Evolutionary conservation across 2,113 vertebrate genomes (phyloP).

Genomic region (Paraplagusia blochii): DNA sequence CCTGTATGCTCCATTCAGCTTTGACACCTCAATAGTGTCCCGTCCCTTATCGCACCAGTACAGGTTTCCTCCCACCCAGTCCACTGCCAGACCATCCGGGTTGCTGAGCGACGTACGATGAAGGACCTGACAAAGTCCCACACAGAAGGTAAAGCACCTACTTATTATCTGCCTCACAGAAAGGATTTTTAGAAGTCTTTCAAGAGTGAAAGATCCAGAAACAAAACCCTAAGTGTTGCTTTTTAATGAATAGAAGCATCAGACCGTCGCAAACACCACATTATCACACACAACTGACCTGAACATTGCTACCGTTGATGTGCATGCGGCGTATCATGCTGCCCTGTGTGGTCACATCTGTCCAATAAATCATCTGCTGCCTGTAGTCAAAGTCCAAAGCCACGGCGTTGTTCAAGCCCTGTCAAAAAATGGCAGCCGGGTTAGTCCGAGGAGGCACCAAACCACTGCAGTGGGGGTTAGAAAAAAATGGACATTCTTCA

Average conservation of each 20-base stretch:
- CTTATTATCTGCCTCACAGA: too few species aligned
- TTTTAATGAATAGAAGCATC: not conserved
- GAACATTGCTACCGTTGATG: constrained; percentile 93
- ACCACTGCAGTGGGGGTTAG: not conserved
- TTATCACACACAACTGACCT: constrained; percentile 71
- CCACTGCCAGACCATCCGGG: constrained; percentile 93
- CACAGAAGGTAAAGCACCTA: too few species aligned
- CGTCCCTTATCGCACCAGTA: constrained; percentile 99
- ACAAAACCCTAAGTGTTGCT: not conserved
- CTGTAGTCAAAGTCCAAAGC: constrained; percentile 95
- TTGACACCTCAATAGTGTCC: constrained; percentile 97
- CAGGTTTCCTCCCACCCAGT: constrained; percentile 97
- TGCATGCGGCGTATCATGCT: constrained; percentile 99
- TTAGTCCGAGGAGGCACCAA: constrained; percentile 18
- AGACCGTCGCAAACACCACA: not conserved
- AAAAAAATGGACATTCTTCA: not conserved
- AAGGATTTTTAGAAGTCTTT: too few species aligned
- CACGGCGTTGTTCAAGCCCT: constrained; percentile 97
- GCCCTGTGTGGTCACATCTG: constrained; percentile 95
- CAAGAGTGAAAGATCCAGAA: too few species aligned
- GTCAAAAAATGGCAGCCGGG: constrained; percentile 24
- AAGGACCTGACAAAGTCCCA: constrained; percentile 80
- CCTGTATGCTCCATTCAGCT: constrained; percentile 92
- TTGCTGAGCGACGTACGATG: constrained; percentile 97
- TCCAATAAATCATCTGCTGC: constrained; percentile 99